phyloP scores from a whole-genome alignment of 2,888 invertebrate species.

The Orthonevra nobilis region DNA sequence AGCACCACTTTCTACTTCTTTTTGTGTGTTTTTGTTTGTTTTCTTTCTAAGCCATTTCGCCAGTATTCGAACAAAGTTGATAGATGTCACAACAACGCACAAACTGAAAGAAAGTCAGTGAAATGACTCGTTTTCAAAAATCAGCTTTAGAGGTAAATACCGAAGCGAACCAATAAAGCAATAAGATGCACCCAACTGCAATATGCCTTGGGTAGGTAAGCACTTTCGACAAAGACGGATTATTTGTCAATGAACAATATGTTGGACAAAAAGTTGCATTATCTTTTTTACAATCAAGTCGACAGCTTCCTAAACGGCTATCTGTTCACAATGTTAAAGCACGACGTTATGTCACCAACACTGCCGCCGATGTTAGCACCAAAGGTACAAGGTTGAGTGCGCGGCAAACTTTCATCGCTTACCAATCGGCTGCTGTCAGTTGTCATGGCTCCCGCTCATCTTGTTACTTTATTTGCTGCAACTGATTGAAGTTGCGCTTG shows the following conservation, averaged over 20 bases:
- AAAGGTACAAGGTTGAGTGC: conserved; percentile 63
- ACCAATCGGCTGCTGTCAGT: conserved; percentile 57
- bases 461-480: conserved; percentile 56
- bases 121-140: conserved; percentile 16
- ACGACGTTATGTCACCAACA: conserved; percentile 43
- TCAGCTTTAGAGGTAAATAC: conserved; percentile 24
- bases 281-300: conserved; percentile 21
- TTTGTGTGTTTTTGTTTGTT: conserved; percentile 5
- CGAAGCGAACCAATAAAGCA: conserved; percentile 26
- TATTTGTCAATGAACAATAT: conserved; percentile 50
- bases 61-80: conserved; percentile 43
- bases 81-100: conserved; percentile 58
- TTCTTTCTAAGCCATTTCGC: conserved; percentile 44
- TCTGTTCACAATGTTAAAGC: conserved; percentile 36
- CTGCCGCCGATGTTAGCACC: conserved; percentile 1
- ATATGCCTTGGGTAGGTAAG: no score
- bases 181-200: conserved; percentile 25
- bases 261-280: conserved; percentile 35
- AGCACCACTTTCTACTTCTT: conserved; percentile 62
- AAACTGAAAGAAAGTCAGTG: conserved; percentile 54
- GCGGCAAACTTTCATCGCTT: conserved; percentile 62
- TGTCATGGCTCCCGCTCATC: conserved; percentile 64
- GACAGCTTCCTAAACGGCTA: conserved; percentile 45
- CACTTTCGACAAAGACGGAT: conserved; percentile 12
- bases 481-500: conserved; percentile 58